A percentile compares a stretch with the other conserved stretches of the same genome.
These are phyloP conservation scores for Sminthopsis crassicaudata DNA, from an alignment of 2,113 vertebrate genomes.

Conservation along the genomic window DNA sequence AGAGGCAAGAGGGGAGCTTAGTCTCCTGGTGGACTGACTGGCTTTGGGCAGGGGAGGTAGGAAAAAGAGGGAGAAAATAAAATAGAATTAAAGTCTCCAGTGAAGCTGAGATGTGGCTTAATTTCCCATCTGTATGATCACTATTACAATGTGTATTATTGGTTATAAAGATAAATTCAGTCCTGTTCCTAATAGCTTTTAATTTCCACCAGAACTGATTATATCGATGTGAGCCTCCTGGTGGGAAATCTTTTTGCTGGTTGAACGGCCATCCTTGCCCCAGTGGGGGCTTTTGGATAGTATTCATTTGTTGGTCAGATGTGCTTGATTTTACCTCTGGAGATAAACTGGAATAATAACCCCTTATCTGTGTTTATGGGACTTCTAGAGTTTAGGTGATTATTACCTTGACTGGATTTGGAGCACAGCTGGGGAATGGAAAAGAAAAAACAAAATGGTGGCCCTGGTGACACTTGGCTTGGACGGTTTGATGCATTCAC, in stretches of 20 bases:
- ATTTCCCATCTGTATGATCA: conserved; percentile 75
- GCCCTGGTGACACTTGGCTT: neutral
- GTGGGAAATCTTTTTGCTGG: conserved; percentile 70
- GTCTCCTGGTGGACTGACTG: neutral
- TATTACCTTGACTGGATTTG: neutral
- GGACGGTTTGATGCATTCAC: neutral
- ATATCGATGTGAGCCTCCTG: conserved; percentile 63
- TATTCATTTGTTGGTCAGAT: conserved; percentile 57
- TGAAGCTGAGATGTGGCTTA: conserved; percentile 70
- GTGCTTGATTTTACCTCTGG: conserved; percentile 12
- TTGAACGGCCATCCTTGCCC: conserved; percentile 48
- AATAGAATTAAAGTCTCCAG: conserved; percentile 70
- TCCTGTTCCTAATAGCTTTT: conserved; percentile 78
- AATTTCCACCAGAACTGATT: conserved; percentile 76
- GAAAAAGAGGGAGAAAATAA: conserved; percentile 27
- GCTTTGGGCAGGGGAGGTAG: neutral
- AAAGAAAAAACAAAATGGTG: neutral
- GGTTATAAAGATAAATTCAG: conserved; percentile 76
- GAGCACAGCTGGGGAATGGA: neutral
- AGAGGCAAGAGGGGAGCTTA: neutral
- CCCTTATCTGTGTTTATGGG: neutral
- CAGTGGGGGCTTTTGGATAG: conserved; percentile 59
- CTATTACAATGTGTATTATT: conserved; percentile 70
- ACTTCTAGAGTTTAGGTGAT: neutral
- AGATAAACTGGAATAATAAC: conserved; percentile 15